Evolutionary conservation across 2,888 invertebrate genomes (phyloP).

Genomic region (Tridacna crocea): DNA sequence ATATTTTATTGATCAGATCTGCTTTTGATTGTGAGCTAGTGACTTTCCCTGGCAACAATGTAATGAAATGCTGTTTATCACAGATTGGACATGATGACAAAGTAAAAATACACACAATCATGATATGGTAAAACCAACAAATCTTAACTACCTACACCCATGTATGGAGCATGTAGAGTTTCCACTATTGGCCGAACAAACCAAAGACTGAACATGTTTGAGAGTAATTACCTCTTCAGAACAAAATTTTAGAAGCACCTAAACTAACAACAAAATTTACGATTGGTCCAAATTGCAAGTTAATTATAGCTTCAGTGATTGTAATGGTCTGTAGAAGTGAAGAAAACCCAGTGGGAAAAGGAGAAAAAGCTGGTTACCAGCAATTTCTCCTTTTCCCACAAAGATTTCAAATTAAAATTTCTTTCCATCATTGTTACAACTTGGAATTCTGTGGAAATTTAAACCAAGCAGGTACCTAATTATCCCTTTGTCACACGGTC

Average conservation of each 20-base stretch:
- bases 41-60: conserved; percentile 46
- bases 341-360: too few species aligned
- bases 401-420: too few species aligned
- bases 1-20: conserved; percentile 63
- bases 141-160: background rate
- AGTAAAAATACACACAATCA: conserved; percentile 6
- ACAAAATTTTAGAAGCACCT: too few species aligned
- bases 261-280: background rate
- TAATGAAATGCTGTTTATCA: conserved; percentile 49
- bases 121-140: background rate
- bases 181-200: background rate
- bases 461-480: too few species aligned
- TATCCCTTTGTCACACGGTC: too few species aligned
- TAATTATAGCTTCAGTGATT: too few species aligned
- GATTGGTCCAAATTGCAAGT: background rate
- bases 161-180: background rate
- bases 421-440: too few species aligned
- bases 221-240: background rate
- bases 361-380: too few species aligned
- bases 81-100: conserved; percentile 33
- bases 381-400: too few species aligned
- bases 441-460: too few species aligned
- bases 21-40: conserved; percentile 59
- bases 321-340: too few species aligned
- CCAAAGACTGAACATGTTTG: too few species aligned